Percentiles rank a stretch among this genome's conserved stretches.
These are phyloP conservation scores for Prunella himalayana DNA, from an alignment of 2,113 vertebrate genomes.

Conservation along the genomic window DNA sequence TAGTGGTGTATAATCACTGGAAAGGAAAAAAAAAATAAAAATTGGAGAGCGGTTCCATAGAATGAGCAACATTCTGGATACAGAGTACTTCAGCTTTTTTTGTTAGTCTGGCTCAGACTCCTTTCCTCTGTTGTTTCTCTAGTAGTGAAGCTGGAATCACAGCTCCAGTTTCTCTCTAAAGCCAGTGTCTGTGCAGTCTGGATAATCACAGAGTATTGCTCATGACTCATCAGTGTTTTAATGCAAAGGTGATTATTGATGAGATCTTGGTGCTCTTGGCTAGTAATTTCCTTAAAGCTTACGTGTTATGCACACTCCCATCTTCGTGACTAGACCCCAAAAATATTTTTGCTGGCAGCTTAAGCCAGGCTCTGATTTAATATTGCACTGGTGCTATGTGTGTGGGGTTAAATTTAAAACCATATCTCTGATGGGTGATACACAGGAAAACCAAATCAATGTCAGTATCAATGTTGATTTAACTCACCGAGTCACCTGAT, in stretches of 20 bases:
- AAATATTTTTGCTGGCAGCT: background rate
- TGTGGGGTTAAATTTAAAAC: background rate
- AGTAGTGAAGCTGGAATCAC: background rate
- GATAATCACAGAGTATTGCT: background rate
- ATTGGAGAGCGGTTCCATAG: background rate
- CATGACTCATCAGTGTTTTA: conserved; percentile 6
- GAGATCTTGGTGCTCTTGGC: background rate
- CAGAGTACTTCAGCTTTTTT: background rate
- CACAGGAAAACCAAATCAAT: background rate
- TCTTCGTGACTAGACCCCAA: background rate
- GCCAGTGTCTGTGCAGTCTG: background rate
- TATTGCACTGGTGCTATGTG: background rate
- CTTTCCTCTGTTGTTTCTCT: background rate
- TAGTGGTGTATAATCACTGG: background rate
- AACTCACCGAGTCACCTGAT: background rate
- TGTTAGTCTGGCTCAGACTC: background rate
- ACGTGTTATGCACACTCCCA: background rate
- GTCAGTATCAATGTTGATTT: background rate
- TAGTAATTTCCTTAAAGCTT: background rate
- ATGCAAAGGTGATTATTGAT: background rate
- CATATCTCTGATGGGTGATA: background rate
- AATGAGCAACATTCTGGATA: background rate
- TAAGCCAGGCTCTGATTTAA: background rate
- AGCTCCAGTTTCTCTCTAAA: background rate
- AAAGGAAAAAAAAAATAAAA: background rate